Evolutionary conservation across 2,797 vertebrate species (phyloP), one percentile per base, ranked within the genome.

Genomic region (Etheostoma nigrum): DNA sequence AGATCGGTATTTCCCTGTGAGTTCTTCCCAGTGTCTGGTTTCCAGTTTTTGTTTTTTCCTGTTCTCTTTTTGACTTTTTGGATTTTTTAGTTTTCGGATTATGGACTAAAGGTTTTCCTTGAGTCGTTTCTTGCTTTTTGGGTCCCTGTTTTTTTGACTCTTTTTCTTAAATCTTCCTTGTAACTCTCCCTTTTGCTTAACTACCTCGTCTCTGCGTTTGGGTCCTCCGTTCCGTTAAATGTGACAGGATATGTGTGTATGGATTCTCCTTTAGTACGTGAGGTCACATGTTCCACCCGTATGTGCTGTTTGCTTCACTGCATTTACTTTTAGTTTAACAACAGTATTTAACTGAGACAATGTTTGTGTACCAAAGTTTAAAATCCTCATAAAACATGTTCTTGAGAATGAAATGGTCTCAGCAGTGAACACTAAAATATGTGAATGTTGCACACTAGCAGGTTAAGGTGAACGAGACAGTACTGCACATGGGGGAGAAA

Each of bases 381-480:
- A 44, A 60, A 51, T 66, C 40, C 49, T 59, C 19, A 66, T 76
- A 74, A 80, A 66, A 40, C 21, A 13, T 55, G 51, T 23, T 60
- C 16, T 57, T 63, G 8, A 40, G 19, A 27, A 60, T 47, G 53
- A 59, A 61, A 16, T 9, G 25, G 33, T 55, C 36, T 58, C 19
- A 49, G 49, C 12, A 9, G 58, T 67, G 57, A 71, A 76, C 53
- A 52, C 48, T 47, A 59, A 62, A 40, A 71, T 63, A 59, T 51
- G 57, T 65, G 61, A 60, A 64, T 25, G 53, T 67, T 51, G 27
- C 60, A 33, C 61, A 36, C 9, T 40, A 67, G 67, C 6, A 51
- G 64, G 79, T 79, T 66, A 51, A 49, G 57, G 81, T 71, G 72
- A 80, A 85, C 52, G 76, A 65, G 70, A 78, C 55, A 64, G 60